A percentile compares a stretch with the other conserved stretches of the same genome.
phyloP scores from a whole-genome alignment of 92 coral and sea anemone species.

The Muricea muricata region DNA sequence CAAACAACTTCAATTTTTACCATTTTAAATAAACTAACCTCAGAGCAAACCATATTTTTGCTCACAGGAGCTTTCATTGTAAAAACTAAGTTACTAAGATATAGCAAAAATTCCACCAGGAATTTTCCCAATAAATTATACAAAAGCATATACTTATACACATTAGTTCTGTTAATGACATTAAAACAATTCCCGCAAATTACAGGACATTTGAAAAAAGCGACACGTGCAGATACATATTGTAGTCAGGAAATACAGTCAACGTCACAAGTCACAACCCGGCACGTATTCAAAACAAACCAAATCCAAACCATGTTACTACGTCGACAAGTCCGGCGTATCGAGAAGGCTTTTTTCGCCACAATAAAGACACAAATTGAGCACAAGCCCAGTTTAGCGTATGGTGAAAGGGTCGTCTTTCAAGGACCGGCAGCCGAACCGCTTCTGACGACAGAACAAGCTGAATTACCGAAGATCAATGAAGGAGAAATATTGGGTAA shows the following conservation, averaged over 20 bases:
- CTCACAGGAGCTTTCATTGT: too few relatives aligned
- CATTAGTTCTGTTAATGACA: too few relatives aligned
- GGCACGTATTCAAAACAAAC: neutral
- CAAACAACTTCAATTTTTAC: too few relatives aligned
- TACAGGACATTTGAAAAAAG: neutral
- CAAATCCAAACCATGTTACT: neutral
- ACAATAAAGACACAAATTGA: neutral
- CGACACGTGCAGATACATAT: too few relatives aligned
- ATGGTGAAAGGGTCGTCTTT: slow-evolving; percentile 76
- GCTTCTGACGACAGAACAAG: slow-evolving; percentile 64
- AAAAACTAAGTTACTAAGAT: neutral
- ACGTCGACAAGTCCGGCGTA: neutral
- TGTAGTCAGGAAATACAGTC: too few relatives aligned
- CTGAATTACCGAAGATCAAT: slow-evolving; percentile 66
- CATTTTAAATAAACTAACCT: too few relatives aligned
- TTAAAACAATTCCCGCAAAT: neutral
- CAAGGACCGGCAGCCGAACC: slow-evolving; percentile 72
- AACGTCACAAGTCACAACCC: neutral
- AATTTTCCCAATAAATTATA: too few relatives aligned
- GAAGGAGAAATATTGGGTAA: slow-evolving; percentile 91
- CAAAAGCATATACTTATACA: too few relatives aligned
- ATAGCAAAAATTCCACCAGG: neutral
- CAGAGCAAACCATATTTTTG: too few relatives aligned
- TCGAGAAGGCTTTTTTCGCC: neutral
- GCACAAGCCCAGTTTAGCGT: neutral